Percentiles rank a stretch among this genome's conserved stretches.
phyloP scores from a whole-genome alignment of 2,888 invertebrate species.

The Crocallis elinguaria region DNA sequence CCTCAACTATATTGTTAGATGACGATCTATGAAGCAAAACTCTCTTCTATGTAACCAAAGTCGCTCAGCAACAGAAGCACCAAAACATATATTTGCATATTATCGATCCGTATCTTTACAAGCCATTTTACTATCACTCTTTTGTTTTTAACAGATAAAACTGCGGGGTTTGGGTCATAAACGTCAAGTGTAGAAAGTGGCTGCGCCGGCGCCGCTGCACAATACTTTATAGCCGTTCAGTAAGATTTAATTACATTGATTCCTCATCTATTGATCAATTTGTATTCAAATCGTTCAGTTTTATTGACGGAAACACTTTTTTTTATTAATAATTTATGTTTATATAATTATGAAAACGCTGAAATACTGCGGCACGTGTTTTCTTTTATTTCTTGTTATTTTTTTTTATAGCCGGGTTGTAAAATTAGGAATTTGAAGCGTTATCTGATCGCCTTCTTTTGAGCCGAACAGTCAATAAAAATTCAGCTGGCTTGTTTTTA shows the following conservation, averaged over 20 bases:
- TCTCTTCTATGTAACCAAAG: no score
- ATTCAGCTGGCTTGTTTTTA: constrained; percentile 7
- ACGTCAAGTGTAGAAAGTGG: constrained; percentile 28
- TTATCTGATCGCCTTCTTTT: constrained; percentile 32
- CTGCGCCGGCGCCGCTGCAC: constrained; percentile 30
- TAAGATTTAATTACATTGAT: constrained; percentile 37
- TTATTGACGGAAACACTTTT: constrained; percentile 23
- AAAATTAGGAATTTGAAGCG: constrained; percentile 35
- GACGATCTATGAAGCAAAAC: no score
- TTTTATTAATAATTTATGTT: constrained; percentile 36
- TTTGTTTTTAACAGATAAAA: constrained; percentile 36
- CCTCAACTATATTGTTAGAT: no score
- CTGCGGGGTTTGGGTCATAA: constrained; percentile 28
- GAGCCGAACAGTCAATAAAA: constrained; percentile 29
- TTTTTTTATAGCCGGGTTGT: constrained; percentile 34
- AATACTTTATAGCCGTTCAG: constrained; percentile 28
- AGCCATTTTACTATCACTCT: constrained; percentile 26
- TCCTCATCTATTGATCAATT: constrained; percentile 38
- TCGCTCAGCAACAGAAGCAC: neutral
- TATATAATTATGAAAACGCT: constrained; percentile 38
- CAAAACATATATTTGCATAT: constrained; percentile 21
- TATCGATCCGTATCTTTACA: constrained; percentile 16
- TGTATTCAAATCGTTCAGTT: constrained; percentile 35
- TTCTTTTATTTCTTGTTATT: constrained; percentile 32
- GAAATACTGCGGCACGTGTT: constrained; percentile 29